phyloP scores from a whole-genome alignment of 1,140 invertebrate genomes.

The Callitettix versicolor region DNA sequence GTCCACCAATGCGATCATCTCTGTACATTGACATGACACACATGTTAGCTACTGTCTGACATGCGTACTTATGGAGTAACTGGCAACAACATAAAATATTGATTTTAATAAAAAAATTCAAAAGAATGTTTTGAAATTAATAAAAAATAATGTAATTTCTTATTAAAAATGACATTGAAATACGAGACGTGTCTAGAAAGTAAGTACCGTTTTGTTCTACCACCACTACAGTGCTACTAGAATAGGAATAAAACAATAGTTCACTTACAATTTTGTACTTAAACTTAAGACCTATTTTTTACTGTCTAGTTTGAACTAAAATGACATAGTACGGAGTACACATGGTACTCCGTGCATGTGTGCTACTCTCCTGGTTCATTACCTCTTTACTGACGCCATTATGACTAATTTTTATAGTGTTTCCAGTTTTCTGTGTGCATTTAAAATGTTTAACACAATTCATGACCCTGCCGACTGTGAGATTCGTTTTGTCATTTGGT shows the following conservation, averaged over 20 bases:
- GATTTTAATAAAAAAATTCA: neutral
- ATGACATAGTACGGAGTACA: too few species aligned
- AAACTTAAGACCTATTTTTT: neutral
- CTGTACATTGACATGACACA: slow-evolving; percentile 49
- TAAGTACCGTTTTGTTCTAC: too few species aligned
- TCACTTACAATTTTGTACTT: neutral
- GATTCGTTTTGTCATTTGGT: too few species aligned
- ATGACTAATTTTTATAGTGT: too few species aligned
- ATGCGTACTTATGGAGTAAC: slow-evolving; percentile 40
- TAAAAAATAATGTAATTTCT: neutral
- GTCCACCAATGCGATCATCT: slow-evolving; percentile 33
- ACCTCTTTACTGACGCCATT: too few species aligned
- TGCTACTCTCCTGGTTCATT: too few species aligned
- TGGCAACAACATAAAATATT: neutral
- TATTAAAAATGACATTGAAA: neutral
- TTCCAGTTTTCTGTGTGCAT: too few species aligned
- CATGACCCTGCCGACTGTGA: too few species aligned
- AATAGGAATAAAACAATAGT: neutral
- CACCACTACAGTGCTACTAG: neutral
- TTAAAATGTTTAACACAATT: too few species aligned
- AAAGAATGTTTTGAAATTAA: neutral
- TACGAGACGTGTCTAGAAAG: too few species aligned
- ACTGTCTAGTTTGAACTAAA: too few species aligned
- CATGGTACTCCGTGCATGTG: too few species aligned
- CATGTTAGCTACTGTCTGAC: slow-evolving; percentile 57